Base-by-base conservation (phyloP, 2,888 invertebrate genomes). In the Eilema caniola region DNA sequence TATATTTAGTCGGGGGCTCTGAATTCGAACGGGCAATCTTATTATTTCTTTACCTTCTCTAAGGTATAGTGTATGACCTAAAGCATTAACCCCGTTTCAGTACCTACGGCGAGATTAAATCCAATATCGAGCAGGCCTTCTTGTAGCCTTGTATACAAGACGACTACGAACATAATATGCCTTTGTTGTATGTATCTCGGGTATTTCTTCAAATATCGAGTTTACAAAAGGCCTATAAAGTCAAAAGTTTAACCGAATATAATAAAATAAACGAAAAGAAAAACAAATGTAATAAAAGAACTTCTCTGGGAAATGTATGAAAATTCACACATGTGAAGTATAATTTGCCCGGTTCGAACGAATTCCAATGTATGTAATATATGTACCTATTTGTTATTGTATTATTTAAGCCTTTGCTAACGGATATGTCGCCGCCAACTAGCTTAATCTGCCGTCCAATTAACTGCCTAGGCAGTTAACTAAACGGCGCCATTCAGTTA, bases 21-120 rank as follows among this genome's bases (percentile, higher is more conserved):
- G n/a, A 53, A 53, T 53, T 53, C n/a, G 8, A 53, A n/a, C n/a
- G 2, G 53, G 53, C n/a, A n/a, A 53, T 53, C 53, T 53, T 53
- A n/a, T 53, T 53, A 53, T n/a, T n/a, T 53, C 53, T n/a, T 53
- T n/a, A n/a, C 53, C 53, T 53, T 53, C 53, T 53, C n/a, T n/a
- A 53, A 53, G 53, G 53, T 53, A 20, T 47, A 53, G 53, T n/a
- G 12, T 20, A 53, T 53, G n/a, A 53, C 53, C 53, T 53, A n/a
- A 41, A 53, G 53, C 53, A n/a, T 53, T 53, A n/a, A 53, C 53
- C 53, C 3, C n/a, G 53, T 53, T 53, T n/a, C 53, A 53, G n/a
- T 7, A n/a, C n/a, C 53, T 53, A 53, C 53, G 8, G 7, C 53
- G 10, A 53, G 53, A 53, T 53, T 53, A 53, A 53, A 53, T 53